Evolutionary conservation across 2,113 vertebrate genomes (phyloP), one percentile per base, ranked within the genome.

Genomic region (Salvelinus fontinalis): DNA sequence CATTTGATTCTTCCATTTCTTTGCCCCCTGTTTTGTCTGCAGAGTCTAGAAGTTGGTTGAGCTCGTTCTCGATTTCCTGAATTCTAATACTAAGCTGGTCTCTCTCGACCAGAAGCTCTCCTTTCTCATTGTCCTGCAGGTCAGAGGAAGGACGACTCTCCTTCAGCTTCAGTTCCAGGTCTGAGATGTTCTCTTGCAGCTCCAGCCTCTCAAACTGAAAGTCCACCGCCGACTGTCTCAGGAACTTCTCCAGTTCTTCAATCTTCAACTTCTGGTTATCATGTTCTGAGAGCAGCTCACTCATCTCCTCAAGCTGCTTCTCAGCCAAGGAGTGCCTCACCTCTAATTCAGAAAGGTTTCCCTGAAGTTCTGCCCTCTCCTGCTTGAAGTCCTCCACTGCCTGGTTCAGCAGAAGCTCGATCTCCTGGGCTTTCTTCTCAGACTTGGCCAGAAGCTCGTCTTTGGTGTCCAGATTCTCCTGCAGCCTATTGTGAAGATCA

Each of bases 301-400:
- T 87, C 75, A 88, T 93, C 75, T 95, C 94, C 0, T 2, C 49
- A 5, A 88, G 87, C 34, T 92, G 92, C 31, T 67, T 85, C 39
- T 91, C 88, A 12, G 82, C 80, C 3, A 87, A 26, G 7, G 64
- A 85, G 83, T 92, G 89, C 20, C 88, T 77, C 0, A 13, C 81
- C 77, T 95, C 90, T 16, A 95, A 59, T 57, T 90, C 80, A 1
- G 81, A 69, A 1, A 93, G 85, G 59, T 39, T 85, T 64, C 70
- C 84, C 60, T 88, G 85, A 67, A 95, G 89, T 6, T 93, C 87
- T 1, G 78, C 88, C 68, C 91, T 90, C 87, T 97, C 94, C 48
- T 65, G 81, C 44, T 88, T 92, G 51, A 85, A 92, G n/a, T 95
- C 94, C 0, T 87, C 83, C 13, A 87, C 79, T 0, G 93, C 87